phyloP scores from a whole-genome alignment of 2,113 vertebrate genomes.

The Scomber colias region DNA sequence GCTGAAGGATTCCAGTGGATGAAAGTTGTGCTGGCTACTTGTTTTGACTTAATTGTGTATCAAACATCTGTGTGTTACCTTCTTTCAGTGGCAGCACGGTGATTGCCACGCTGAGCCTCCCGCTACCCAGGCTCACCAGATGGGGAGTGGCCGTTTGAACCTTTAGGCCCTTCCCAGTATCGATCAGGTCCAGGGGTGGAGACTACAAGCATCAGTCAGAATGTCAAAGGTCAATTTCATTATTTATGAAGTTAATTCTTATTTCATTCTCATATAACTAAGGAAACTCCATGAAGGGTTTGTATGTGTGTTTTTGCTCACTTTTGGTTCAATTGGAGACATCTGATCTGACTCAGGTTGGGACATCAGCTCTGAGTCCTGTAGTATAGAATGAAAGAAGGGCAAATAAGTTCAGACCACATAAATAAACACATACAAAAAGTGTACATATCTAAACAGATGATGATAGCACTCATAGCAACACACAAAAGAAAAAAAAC shows the following conservation, averaged over 20 bases:
- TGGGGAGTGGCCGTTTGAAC: slow-evolving; percentile 85
- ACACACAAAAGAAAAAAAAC: slow-evolving; percentile 22
- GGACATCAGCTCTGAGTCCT: slow-evolving; percentile 80
- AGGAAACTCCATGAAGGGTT: background rate
- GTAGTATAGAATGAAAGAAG: slow-evolving; percentile 17
- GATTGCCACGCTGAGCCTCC: slow-evolving; percentile 86
- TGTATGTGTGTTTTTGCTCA: slow-evolving; percentile 46
- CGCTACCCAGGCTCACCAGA: slow-evolving; percentile 87
- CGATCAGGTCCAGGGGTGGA: slow-evolving; percentile 83
- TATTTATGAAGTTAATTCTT: background rate
- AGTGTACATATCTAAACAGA: background rate
- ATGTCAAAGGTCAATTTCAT: slow-evolving; percentile 19
- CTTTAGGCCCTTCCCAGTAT: slow-evolving; percentile 86
- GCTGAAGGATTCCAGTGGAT: background rate
- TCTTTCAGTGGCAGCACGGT: slow-evolving; percentile 87
- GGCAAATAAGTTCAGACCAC: background rate
- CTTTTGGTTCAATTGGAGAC: slow-evolving; percentile 70
- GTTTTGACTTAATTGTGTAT: slow-evolving; percentile 47
- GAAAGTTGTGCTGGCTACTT: slow-evolving; percentile 42
- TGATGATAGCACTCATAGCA: background rate
- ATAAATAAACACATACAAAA: slow-evolving; percentile 1
- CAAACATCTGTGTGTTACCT: slow-evolving; percentile 75
- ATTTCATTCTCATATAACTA: too few species aligned
- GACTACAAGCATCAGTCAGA: slow-evolving; percentile 63
- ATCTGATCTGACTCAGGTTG: slow-evolving; percentile 82